Base-by-base conservation (phyloP, 2,888 invertebrate species). In the Argynnis bischoffii region DNA sequence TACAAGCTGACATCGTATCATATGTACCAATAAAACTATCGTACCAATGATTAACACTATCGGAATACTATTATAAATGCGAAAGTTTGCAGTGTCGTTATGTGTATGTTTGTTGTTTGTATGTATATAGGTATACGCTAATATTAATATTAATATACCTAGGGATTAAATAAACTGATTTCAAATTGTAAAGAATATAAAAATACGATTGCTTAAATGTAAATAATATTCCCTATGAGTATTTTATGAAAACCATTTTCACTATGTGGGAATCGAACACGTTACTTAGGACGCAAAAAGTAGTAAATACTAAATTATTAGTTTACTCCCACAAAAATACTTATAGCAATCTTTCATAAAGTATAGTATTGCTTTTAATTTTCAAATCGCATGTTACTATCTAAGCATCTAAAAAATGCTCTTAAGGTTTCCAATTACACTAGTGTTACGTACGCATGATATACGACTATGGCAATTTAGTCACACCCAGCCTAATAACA, bases 401-500 rank as follows among this genome's bases (percentile, higher is more conserved):
- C 16, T 50, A 50, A 50, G n/a, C n/a, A n/a, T 50, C 16, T 35
- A 35, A 41, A 26, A 60, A 55, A 60, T 55, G 64, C 63, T 64
- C 47, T 64, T 55, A 59, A 55, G 31, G 66, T 60, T 67, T 64
- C 63, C 59, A 64, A 64, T 64, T 60, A 75, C 70, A 72, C 64
- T 65, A 63, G 50, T 70, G 65, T 65, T 54, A 72, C 77, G 76
- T 79, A 76, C 79, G 75, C 75, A 75, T 75, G 74, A 74, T 74
- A 71, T 69, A 69, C 79, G 79, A 84, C 86, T 81, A 86, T 79
- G 79, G 77, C 87, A 86, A 87, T 86, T 85, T 83, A 78, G 87
- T 76, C 88, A 73, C 87, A 78, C 89, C 89, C 81, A 76, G 77
- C 73, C 82, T 86, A 83, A 87, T 88, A 83, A 86, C 78, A 77